Evolutionary conservation across 37 sponge, comb jelly and placozoan species (phyloP), one percentile per base, ranked within the genome.

Genomic region (Aplysina aerophoba): DNA sequence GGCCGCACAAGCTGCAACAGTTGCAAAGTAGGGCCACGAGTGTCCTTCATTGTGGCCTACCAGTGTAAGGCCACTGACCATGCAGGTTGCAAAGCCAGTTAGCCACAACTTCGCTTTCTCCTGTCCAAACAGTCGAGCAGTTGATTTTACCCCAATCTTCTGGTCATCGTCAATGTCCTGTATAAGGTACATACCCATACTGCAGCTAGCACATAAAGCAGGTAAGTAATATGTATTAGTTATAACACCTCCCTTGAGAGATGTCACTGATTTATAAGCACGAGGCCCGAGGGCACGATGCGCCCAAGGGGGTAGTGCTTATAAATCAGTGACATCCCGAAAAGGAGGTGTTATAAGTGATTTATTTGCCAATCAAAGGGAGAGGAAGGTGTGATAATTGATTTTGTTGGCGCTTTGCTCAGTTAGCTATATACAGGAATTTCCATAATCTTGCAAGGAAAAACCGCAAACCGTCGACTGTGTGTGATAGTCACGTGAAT

Each of bases 111-210:
- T 80, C 19, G 89, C 89, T 53, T 44, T 74, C 24, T 83, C 59
- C 17, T 61, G 35, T 56, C 89, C 89, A 39, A 87, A 88, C 55
- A 67, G 27, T 15, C 88, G 77, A 27, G 92, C 88, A n/a, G 92
- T 92, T 17, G 92, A 92, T 53, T 81, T 84, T 0, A 88, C 60
- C 13, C 89, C 89, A 27, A 92, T 34, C 53, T 83, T 85, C 72
- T 33, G 28, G 55, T 92, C 92, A 83, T 92, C 92, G 35, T 79
- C 55, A 59, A 85, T 88, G 44, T 92, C 92, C 88, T 92, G 81
- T 13, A 16, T 24, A 40, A 21, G 28, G n/a, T n/a, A n/a, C n/a
- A n/a, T n/a, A n/a, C n/a, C n/a, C n/a, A n/a, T n/a, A n/a, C n/a
- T n/a, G n/a, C n/a, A n/a, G n/a, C n/a, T n/a, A n/a, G n/a, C n/a